Base-by-base conservation (phyloP, 2,113 vertebrate genomes). In the Lamprologus speciosus region DNA sequence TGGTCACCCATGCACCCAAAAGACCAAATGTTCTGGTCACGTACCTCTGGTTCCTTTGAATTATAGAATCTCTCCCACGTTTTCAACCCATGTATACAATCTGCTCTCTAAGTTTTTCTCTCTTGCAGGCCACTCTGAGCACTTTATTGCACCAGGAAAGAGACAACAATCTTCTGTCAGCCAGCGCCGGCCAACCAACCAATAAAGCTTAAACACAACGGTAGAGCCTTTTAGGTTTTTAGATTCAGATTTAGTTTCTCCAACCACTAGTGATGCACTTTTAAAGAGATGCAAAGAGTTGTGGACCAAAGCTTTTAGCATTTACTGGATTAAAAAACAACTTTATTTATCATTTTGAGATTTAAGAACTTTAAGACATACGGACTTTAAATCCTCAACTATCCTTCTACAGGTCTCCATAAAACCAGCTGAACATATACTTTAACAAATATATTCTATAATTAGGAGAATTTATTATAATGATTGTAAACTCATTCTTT, bases 121-220 rank as follows among this genome's bases (percentile, higher is more conserved):
- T 89, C 53, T 79, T 28, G 70, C 87, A 83, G 93, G 95, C 91
- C 87, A 95, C 95, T 96, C 94, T 92, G 89, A 96, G 96, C 96
- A 97, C 96, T 97, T 97, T 96, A 96, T 80, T 79, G 94, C 91
- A 93, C 8, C 86, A 86, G 86, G 94, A 89, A 87, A 40, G 85
- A 93, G 90, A 75, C 87, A 81, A 91, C 93, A 92, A 95, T 95
- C 91, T 40, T 55, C 31, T 3, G 85, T 92, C 91, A 86, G 95
- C 92, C 94, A 92, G 92, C 80, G 47, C 54, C 87, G n/a, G 88
- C 81, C 45, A 5, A 26, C n/a, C 45, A 13, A 19, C 31, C 7
- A 16, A 12, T 50, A 28, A 70, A 86, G 55, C 40, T 26, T 33
- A 16, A 50, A 50, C 47, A 21, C 21, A 21, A 28, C 6, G 2